A percentile compares a stretch with the other conserved stretches of the same genome.
phyloP scores from a whole-genome alignment of 2,888 invertebrate species.

The Cephus spinipes region DNA sequence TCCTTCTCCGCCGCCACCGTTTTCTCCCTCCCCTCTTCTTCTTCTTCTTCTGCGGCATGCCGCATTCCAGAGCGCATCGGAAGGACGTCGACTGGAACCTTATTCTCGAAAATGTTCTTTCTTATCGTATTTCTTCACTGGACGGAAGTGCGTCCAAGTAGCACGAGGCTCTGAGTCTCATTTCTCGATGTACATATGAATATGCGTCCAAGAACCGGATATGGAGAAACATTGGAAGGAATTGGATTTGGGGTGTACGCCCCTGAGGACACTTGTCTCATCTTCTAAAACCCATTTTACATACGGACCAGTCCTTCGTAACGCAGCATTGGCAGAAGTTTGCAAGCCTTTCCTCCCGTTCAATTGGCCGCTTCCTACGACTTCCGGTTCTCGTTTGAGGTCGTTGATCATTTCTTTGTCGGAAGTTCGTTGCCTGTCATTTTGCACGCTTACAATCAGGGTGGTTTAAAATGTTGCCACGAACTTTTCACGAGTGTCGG shows the following conservation, averaged over 20 bases:
- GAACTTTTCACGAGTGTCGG: background rate
- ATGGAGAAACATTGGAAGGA: background rate
- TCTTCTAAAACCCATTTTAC: background rate
- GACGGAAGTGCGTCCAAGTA: background rate
- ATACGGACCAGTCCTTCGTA: background rate
- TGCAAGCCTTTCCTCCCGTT: constrained; percentile 19
- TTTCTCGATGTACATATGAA: background rate
- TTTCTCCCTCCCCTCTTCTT: background rate
- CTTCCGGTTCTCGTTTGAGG: constrained; percentile 53
- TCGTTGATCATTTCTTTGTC: constrained; percentile 52
- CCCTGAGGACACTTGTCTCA: background rate
- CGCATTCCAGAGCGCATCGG: constrained; percentile 14
- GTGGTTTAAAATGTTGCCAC: background rate
- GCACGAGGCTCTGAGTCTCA: background rate
- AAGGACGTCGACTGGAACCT: constrained; percentile 9
- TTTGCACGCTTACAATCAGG: background rate
- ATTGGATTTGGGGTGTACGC: background rate
- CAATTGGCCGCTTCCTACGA: constrained; percentile 59
- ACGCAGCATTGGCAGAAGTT: background rate
- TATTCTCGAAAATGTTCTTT: background rate
- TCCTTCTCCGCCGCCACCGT: background rate
- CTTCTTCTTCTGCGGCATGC: background rate
- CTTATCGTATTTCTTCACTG: background rate
- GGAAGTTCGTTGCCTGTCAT: constrained; percentile 48
- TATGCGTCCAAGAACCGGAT: background rate